Conservation (phyloP, 2,888 invertebrate species). For the Caenorhabditis virilis region DNA sequence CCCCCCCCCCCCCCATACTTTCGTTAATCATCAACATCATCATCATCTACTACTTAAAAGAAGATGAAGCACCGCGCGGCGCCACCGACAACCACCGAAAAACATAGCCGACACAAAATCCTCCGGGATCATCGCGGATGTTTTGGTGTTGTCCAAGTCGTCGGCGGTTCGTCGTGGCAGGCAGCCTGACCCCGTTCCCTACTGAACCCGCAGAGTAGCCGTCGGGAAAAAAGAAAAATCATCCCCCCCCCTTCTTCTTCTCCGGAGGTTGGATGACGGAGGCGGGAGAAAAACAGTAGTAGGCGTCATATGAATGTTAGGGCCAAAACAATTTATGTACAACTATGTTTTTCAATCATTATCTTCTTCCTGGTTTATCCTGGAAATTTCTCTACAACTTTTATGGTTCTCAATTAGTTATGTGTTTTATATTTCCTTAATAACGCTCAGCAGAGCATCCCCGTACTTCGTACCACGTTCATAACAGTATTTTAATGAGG, state of each 20-base stretch:
- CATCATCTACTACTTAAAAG: conserved; percentile 2
- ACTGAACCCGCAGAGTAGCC: conserved; percentile 20
- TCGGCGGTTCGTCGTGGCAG: conserved; percentile 40
- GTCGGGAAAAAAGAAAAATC: too few relatives aligned
- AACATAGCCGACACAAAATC: conserved; percentile 18
- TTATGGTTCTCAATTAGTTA: too few relatives aligned
- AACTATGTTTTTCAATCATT: neutral
- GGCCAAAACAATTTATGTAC: neutral
- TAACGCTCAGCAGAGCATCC: too few relatives aligned
- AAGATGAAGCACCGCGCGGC: neutral
- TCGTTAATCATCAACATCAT: conserved; percentile 11
- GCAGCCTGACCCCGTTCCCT: conserved; percentile 43
- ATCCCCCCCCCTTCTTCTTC: neutral
- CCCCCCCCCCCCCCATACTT: neutral
- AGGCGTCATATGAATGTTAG: neutral
- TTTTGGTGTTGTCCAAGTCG: conserved; percentile 28
- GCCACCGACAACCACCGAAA: neutral
- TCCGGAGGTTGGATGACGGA: neutral
- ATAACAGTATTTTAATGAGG: too few relatives aligned
- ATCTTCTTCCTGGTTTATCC: neutral
- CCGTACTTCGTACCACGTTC: too few relatives aligned
- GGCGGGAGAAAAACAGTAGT: too few relatives aligned
- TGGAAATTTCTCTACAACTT: too few relatives aligned
- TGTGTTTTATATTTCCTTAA: too few relatives aligned
- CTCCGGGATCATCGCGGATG: conserved; percentile 38